A percentile compares a stretch with the other conserved stretches of the same genome.
phyloP scores from a whole-genome alignment of 92 coral and sea anemone species.

The Galaxea fascicularis region DNA sequence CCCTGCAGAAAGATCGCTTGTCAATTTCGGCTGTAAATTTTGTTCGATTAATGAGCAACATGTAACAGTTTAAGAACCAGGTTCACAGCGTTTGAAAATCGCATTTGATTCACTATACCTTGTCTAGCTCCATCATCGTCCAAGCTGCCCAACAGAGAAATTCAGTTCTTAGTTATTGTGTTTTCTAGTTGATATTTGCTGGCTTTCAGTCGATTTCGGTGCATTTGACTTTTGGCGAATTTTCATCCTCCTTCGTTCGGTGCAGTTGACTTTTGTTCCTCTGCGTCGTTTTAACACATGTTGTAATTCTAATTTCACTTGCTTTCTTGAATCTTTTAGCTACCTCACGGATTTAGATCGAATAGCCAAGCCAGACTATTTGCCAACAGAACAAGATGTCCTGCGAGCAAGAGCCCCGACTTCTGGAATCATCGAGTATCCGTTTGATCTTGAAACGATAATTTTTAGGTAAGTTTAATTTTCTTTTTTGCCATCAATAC shows the following conservation, averaged over 20 bases:
- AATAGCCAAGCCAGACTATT: slow-evolving; percentile 88
- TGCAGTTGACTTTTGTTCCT: slow-evolving; percentile 32
- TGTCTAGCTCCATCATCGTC: neutral
- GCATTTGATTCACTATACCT: slow-evolving; percentile 24
- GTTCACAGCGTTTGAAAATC: slow-evolving; percentile 5
- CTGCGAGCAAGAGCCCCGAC: slow-evolving; percentile 99
- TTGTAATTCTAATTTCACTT: slow-evolving; percentile 27
- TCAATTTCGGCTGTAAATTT: slow-evolving; percentile 42
- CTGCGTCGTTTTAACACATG: neutral
- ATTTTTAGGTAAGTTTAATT: slow-evolving; percentile 92
- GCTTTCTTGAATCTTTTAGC: slow-evolving; percentile 54
- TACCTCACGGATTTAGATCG: slow-evolving; percentile 97
- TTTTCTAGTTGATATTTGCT: neutral
- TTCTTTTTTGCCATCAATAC: slow-evolving; percentile 23
- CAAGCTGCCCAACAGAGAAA: neutral
- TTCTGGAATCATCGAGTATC: slow-evolving; percentile 98
- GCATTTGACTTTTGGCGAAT: too few relatives aligned
- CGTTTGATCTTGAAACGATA: slow-evolving; percentile 98
- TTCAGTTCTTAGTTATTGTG: neutral
- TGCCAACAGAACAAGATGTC: slow-evolving; percentile 98
- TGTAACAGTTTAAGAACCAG: slow-evolving; percentile 7
- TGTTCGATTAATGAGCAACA: slow-evolving; percentile 26
- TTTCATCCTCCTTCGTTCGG: slow-evolving; percentile 9
- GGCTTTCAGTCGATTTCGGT: neutral
- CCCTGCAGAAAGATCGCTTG: slow-evolving; percentile 36